A percentile compares a stretch with the other conserved stretches of the same genome.
Conservation (phyloP, 2,797 vertebrate genomes). For the Platalea minor region DNA sequence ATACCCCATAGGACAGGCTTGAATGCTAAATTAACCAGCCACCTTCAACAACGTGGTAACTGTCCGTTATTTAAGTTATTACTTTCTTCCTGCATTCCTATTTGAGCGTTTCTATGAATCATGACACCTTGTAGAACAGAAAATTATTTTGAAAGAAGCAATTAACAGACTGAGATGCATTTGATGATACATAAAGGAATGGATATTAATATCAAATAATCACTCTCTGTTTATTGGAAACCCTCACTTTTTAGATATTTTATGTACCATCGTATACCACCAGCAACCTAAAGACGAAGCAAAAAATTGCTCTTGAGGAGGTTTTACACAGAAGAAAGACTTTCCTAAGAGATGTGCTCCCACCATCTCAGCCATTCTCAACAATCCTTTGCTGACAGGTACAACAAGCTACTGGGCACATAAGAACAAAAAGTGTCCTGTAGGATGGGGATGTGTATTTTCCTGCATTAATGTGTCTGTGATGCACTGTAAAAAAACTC, state of each 20-base stretch:
- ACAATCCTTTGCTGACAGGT: not conserved
- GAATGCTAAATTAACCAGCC: not conserved
- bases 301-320: not conserved
- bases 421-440: not conserved
- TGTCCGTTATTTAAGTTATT: not conserved
- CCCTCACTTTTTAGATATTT: not conserved
- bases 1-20: not conserved
- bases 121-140: not conserved
- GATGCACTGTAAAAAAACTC: not conserved
- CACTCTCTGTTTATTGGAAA: not conserved
- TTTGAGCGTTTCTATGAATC: not conserved
- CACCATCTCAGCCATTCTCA: not conserved
- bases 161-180: not conserved
- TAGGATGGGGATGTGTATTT: not conserved
- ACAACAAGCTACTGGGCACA: not conserved
- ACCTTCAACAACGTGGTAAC: accelerated
- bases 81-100: not conserved
- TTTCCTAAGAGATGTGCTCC: not conserved
- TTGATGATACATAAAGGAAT: not conserved
- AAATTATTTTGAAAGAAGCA: not conserved
- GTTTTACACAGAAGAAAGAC: not conserved
- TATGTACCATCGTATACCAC: not conserved
- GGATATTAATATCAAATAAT: not conserved
- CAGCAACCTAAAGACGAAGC: not conserved
- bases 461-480: not conserved